Base-by-base conservation (phyloP, 2,888 invertebrate species). In the Pammene aurita region DNA sequence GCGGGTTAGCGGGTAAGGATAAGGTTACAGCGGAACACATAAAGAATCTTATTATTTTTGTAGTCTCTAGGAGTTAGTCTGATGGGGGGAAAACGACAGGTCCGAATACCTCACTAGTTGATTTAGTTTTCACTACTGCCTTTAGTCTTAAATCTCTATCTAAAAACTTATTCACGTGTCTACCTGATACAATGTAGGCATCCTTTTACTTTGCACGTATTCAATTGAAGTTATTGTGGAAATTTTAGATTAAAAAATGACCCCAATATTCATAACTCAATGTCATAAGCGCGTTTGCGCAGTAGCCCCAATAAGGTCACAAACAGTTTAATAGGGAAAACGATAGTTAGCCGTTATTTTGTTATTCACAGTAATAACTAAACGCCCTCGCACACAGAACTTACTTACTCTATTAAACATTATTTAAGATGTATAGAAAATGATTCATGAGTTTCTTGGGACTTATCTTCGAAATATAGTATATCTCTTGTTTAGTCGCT, bases 251-350 rank as follows among this genome's bases (percentile, higher is more conserved):
- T 10, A 60, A 44, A 60, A 48, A 16, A 61, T 38, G 35, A 18
- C 16, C 2, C 18, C 35, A 50, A 16, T 50, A 26, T 26, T 26
- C 26, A 26, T 26, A n/a, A 41, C 10, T 7, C n/a, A 13, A 61
- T 18, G 26, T 26, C 18, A 38, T 10, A 42, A 2, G 26, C n/a
- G 48, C 50, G 42, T 16, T n/a, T 41, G 41, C 50, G 41, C 42
- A 44, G 56, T 48, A 46, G 18, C 46, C 56, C 18, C 38, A 35
- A 55, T 65, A 35, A 35, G n/a, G 38, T 11, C 46, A 55, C 52
- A 56, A 38, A 63, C 63, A 65, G 41, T 65, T 65, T 65, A 65
- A 65, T 65, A 65, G 64, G 64, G 64, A 65, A 65, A 55, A 56
- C 55, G 55, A 56, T 56, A n/a, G 56, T 65, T 65, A 65, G 13